Evolutionary conservation across 2,113 vertebrate genomes (phyloP).

Genomic region (Leucopternis melanops): DNA sequence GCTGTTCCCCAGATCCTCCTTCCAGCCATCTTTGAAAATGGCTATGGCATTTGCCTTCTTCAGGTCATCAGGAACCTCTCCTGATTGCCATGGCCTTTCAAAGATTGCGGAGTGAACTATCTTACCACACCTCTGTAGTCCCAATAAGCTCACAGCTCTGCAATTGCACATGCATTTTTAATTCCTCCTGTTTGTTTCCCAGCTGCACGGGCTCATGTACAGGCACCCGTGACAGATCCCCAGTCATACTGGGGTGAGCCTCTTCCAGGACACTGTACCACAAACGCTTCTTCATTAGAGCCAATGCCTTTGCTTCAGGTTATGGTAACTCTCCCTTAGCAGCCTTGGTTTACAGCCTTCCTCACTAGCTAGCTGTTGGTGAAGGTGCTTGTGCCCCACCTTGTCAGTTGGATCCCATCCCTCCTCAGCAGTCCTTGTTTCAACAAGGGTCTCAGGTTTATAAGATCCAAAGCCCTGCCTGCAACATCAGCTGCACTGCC

Average conservation of each 20-base stretch:
- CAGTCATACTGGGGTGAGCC: neutral
- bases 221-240: neutral
- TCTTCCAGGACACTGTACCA: neutral
- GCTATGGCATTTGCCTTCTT: neutral
- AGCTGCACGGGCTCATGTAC: rapidly evolving
- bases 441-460: rapidly evolving
- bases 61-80: neutral
- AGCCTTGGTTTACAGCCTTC: neutral
- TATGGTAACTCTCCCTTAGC: neutral
- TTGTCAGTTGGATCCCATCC: neutral
- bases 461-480: neutral
- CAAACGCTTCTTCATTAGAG: no score
- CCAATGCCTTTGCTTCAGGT: neutral
- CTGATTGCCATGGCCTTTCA: neutral
- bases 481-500: neutral
- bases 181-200: neutral
- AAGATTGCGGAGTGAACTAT: neutral
- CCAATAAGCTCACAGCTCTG: neutral
- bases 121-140: neutral
- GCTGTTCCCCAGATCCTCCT: neutral
- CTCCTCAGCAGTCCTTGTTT: neutral
- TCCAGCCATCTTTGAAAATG: rapidly evolving
- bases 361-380: neutral
- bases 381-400: neutral
- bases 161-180: neutral